Percentiles rank a stretch among this genome's conserved stretches.
These are phyloP conservation scores for Nymphalis polychloros DNA, from an alignment of 2,888 invertebrate genomes.

Conservation along the genomic window DNA sequence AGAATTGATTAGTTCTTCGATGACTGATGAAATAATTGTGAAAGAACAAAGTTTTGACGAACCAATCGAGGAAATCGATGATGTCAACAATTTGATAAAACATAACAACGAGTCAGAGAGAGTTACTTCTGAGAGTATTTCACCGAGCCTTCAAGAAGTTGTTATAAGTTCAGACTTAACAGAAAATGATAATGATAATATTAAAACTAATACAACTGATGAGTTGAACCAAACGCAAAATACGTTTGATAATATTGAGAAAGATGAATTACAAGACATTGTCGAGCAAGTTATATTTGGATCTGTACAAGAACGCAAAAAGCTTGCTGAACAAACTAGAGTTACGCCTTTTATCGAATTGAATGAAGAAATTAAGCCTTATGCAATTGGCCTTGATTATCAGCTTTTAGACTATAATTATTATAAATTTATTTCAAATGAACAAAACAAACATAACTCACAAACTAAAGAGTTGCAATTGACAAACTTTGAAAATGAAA, in stretches of 20 bases:
- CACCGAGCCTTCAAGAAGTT: not conserved
- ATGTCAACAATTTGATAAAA: not conserved
- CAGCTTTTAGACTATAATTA: slow-evolving; percentile 63
- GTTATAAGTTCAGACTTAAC: not conserved
- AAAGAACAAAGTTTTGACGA: not conserved
- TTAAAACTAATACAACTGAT: not conserved
- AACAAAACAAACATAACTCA: slow-evolving; percentile 37
- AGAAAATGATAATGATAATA: not conserved
- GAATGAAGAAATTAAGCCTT: slow-evolving; percentile 64
- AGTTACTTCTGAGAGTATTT: not conserved
- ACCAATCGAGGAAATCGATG: not conserved
- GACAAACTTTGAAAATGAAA: not conserved
- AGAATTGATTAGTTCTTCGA: too few species aligned
- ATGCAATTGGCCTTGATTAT: slow-evolving; percentile 61
- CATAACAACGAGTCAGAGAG: not conserved
- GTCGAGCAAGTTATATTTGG: slow-evolving; percentile 83
- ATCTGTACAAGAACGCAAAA: slow-evolving; percentile 82
- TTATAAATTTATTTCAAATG: slow-evolving; percentile 49
- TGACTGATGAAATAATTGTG: not conserved
- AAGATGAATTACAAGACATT: slow-evolving; percentile 48
- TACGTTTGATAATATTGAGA: slow-evolving; percentile 10
- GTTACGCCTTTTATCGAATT: slow-evolving; percentile 61
- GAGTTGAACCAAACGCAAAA: not conserved
- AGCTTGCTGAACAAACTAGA: slow-evolving; percentile 42
- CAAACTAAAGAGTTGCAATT: not conserved